phyloP scores from a whole-genome alignment of 2,113 vertebrate genomes.

The Micromys minutus region DNA sequence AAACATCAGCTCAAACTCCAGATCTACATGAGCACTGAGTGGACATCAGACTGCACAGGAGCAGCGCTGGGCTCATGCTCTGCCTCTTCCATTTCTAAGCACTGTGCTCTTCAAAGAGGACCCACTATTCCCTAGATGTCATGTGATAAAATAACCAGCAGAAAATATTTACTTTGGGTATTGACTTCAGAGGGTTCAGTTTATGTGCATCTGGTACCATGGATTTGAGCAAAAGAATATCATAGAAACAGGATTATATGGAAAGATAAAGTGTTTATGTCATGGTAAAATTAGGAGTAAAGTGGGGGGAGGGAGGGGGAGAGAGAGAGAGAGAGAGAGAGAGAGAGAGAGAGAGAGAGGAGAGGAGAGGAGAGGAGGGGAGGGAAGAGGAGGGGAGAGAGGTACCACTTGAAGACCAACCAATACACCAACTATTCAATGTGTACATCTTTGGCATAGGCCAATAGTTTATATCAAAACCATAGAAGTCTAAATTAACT shows the following conservation, averaged over 20 bases:
- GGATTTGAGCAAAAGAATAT: background rate
- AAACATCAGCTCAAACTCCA: background rate
- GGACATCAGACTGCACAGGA: background rate
- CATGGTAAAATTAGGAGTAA: background rate
- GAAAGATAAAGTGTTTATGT: background rate
- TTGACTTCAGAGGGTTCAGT: background rate
- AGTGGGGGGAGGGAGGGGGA: too few relatives aligned
- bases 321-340: background rate
- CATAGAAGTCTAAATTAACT: background rate
- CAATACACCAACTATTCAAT: background rate
- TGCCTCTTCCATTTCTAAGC: accelerated
- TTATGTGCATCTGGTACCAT: background rate
- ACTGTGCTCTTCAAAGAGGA: background rate
- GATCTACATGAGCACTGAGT: background rate
- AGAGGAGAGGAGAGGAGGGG: too few relatives aligned
- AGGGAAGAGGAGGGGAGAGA: background rate
- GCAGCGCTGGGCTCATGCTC: background rate
- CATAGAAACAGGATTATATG: too few relatives aligned
- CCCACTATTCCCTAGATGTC: background rate
- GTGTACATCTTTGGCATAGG: background rate
- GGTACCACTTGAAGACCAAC: background rate
- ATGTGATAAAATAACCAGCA: background rate
- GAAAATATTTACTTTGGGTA: background rate
- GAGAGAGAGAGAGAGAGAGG: too few relatives aligned
- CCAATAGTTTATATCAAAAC: background rate